These are phyloP conservation scores for Ceratitis capitata DNA, from an alignment of 1,140 invertebrate species.

Conservation along the genomic window DNA sequence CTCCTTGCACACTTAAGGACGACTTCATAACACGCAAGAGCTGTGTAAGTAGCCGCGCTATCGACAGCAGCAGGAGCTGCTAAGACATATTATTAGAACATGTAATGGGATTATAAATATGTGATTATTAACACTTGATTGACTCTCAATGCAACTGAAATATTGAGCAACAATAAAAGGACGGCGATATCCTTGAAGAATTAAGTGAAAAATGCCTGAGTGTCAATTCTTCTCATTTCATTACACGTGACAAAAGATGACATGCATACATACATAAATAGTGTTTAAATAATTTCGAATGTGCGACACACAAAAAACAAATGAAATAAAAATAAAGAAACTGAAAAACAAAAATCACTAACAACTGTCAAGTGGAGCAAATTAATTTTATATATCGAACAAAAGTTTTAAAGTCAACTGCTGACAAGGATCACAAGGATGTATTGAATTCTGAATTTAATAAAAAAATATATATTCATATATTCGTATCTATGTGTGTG, in stretches of 20 bases:
- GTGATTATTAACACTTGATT: conserved; percentile 14
- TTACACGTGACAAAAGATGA: conserved; percentile 21
- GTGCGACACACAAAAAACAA: not conserved
- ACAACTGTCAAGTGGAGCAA: too few relatives aligned
- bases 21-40: too few relatives aligned
- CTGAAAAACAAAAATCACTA: not conserved
- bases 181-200: not conserved
- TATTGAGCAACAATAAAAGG: not conserved
- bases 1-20: too few relatives aligned
- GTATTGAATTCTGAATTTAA: not conserved
- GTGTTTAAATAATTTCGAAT: not conserved
- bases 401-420: not conserved
- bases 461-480: not conserved
- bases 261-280: too few relatives aligned
- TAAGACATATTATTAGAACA: not conserved
- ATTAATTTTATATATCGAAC: not conserved
- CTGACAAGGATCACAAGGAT: not conserved
- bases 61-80: not conserved
- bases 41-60: too few relatives aligned
- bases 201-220: not conserved
- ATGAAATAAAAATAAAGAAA: not conserved
- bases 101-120: conserved; percentile 13
- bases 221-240: not conserved
- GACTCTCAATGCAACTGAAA: not conserved
- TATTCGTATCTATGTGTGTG: not conserved